phyloP scores from a whole-genome alignment of 2,113 vertebrate species.

The Prionailurus bengalensis region DNA sequence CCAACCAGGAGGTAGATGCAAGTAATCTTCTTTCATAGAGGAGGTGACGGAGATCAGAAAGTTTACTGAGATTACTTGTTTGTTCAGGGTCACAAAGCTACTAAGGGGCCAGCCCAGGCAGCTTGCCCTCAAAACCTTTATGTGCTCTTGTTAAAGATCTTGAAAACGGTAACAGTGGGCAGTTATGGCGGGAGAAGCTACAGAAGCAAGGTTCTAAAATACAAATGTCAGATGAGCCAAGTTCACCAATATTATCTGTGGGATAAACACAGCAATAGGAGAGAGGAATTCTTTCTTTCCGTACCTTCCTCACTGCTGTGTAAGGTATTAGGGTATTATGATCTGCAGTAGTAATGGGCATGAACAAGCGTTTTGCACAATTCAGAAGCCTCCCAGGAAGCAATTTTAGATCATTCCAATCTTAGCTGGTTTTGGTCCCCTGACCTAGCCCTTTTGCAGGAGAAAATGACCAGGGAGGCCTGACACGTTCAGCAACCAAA shows the following conservation, averaged over 20 bases:
- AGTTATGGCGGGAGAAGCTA: background rate
- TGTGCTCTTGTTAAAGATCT: background rate
- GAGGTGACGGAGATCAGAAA: background rate
- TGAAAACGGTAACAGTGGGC: background rate
- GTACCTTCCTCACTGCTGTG: background rate
- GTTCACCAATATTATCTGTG: conserved; percentile 2
- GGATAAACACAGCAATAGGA: background rate
- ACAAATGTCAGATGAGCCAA: background rate
- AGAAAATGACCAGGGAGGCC: background rate
- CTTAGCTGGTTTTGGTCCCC: background rate
- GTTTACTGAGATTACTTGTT: conserved; percentile 9
- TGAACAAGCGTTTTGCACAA: conserved; percentile 10
- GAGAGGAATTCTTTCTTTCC: background rate
- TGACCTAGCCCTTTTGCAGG: background rate
- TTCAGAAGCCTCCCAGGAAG: background rate
- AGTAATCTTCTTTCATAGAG: background rate
- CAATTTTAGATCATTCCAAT: background rate
- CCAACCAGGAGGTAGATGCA: background rate
- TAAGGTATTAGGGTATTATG: background rate
- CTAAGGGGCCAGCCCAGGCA: background rate
- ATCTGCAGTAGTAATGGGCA: background rate
- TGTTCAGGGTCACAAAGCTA: background rate
- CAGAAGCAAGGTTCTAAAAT: background rate
- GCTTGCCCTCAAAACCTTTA: background rate
- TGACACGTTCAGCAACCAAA: conserved; percentile 21